Evolutionary conservation across 2,797 vertebrate genomes (phyloP), one percentile per base, ranked within the genome.

Genomic region (Petrocephalus schoutedeni): DNA sequence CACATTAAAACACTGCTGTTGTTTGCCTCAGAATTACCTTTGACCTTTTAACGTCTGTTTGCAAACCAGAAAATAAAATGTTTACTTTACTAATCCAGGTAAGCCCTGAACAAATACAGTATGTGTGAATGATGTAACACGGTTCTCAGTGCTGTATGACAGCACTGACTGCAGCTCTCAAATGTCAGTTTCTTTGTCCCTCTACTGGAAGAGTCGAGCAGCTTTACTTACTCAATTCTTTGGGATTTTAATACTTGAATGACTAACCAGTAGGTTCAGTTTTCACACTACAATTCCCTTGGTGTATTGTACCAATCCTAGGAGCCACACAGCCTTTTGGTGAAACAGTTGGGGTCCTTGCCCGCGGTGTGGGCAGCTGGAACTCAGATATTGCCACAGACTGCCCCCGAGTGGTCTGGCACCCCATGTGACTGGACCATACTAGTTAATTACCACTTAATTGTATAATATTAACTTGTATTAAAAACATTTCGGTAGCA

Each of bases 191-290:
- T 80, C 74, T 80, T 45, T 80, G 74, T 45, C n/a, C 74, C 16
- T 49, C 74, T 45, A 49, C 74, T 45, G 36, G 74, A 80, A 45
- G 74, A 80, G 41, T 10, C 74, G 8, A 49, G n/a, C 41, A 49
- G 19, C 41, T 7, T 80, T 21, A 49, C 36, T 49, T 49, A 80
- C 41, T 49, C 19, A 80, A 49, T 49, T 80, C 19, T 49, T 45
- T 19, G n/a, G 41, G 41, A 80, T 80, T 80, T 80, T 10, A 80
- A 80, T 80, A 49, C 41, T 80, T 80, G 41, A 80, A 21, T 80
- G 74, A 80, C 74, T 80, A 80, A 80, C 36, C 74, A 45, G 74
- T 80, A 80, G 74, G n/a, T 80, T 80, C 74, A 49, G 74, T 49
- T 80, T 49, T 80, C 74, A 80, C 74, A n/a, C 19, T 80, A 49